Percentiles rank a stretch among this genome's conserved stretches.
These are phyloP conservation scores for Euplexia lucipara DNA, from an alignment of 2,888 invertebrate genomes.

Conservation along the genomic window DNA sequence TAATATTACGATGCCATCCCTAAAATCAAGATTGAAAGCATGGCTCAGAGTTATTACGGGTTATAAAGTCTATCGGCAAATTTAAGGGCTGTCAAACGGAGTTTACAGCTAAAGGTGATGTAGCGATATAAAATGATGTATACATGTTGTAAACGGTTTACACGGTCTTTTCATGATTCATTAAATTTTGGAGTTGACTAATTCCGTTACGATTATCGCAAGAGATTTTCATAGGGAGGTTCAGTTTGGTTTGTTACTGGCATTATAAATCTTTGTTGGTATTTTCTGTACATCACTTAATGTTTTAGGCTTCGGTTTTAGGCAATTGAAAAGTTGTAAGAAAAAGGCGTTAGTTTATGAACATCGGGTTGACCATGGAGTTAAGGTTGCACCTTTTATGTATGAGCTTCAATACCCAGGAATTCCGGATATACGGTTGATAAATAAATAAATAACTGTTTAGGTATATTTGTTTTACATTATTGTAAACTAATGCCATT, in stretches of 20 bases:
- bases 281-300: no score
- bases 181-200: slow-evolving; percentile 44
- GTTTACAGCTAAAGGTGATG: slow-evolving; percentile 50
- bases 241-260: not conserved
- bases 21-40: slow-evolving; percentile 44
- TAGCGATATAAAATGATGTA: slow-evolving; percentile 51
- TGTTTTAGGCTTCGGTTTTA: no score
- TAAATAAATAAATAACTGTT: no score
- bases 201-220: slow-evolving; percentile 47
- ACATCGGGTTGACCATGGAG: no score
- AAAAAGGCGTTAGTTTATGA: no score
- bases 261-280: no score
- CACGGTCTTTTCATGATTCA: slow-evolving; percentile 33
- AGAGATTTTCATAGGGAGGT: slow-evolving; percentile 4
- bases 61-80: slow-evolving; percentile 50
- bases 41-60: slow-evolving; percentile 39
- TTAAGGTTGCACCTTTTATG: no score
- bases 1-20: not conserved
- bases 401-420: no score
- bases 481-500: no score
- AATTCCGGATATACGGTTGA: no score
- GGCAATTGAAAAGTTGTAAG: no score
- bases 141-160: slow-evolving; percentile 60
- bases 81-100: slow-evolving; percentile 58
- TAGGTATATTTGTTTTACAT: no score